phyloP scores from a whole-genome alignment of 1,140 invertebrate genomes.

The Adelges cooleyi region DNA sequence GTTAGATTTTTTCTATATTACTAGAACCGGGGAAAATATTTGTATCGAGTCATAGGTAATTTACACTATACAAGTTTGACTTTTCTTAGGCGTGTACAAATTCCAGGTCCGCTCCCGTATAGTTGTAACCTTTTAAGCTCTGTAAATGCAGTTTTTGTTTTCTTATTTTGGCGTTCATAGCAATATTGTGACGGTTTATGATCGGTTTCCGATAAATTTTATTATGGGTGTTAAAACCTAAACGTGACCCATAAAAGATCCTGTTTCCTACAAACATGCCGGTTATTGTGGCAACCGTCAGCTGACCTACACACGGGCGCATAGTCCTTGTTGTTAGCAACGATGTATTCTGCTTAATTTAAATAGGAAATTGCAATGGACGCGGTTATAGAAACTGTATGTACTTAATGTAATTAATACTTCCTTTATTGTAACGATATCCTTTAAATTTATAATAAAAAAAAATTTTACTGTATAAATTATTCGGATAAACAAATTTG shows the following conservation, averaged over 20 bases:
- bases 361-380: too few relatives aligned
- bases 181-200: neutral
- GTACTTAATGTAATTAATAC: too few relatives aligned
- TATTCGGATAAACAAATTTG: neutral
- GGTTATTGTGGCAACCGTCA: conserved; percentile 11
- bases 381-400: too few relatives aligned
- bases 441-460: neutral
- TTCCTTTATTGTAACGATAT: neutral
- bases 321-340: conserved; percentile 8
- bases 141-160: too few relatives aligned
- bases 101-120: neutral
- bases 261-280: neutral
- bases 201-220: neutral
- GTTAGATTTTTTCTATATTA: too few relatives aligned
- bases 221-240: neutral
- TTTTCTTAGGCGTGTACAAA: neutral
- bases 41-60: too few relatives aligned
- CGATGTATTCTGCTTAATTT: conserved; percentile 1
- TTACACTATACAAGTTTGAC: neutral
- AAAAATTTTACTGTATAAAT: neutral
- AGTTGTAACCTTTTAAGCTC: neutral
- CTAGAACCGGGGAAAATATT: too few relatives aligned
- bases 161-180: neutral
- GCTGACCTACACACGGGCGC: neutral
- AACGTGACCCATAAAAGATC: conserved; percentile 15